These are phyloP conservation scores for Platalea minor DNA, from an alignment of 2,797 vertebrate species.

Conservation along the genomic window DNA sequence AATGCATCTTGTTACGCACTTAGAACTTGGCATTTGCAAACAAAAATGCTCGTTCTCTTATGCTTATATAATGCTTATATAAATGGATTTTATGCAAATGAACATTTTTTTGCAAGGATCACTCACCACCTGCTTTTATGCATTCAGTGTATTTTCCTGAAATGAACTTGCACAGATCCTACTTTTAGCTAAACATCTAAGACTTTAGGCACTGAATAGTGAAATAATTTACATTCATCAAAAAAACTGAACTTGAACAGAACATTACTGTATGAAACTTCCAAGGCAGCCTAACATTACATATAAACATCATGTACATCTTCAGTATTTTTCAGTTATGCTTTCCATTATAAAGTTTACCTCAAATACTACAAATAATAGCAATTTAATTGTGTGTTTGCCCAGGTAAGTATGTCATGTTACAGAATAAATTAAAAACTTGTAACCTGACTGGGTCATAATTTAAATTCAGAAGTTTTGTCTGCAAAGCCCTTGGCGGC, in stretches of 20 bases:
- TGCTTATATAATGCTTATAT: background rate
- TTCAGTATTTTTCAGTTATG: background rate
- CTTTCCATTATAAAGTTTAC: background rate
- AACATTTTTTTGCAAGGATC: background rate
- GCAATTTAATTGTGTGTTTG: background rate
- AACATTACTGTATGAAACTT: background rate
- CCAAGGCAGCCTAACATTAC: background rate
- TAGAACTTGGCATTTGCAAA: background rate
- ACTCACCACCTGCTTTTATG: background rate
- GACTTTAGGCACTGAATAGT: background rate
- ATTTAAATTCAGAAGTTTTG: background rate
- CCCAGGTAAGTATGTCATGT: background rate
- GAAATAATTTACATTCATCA: background rate
- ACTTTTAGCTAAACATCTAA: background rate
- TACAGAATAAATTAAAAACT: background rate
- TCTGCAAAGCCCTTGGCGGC: background rate
- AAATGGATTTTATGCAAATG: background rate
- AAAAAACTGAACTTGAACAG: background rate
- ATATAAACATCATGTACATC: background rate
- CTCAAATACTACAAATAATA: background rate
- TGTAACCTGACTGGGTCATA: background rate
- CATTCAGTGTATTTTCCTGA: background rate
- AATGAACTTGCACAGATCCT: background rate
- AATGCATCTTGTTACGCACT: background rate
- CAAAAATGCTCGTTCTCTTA: background rate